Evolutionary conservation across 2,888 invertebrate genomes (phyloP).

Genomic region (Limenitis camilla): DNA sequence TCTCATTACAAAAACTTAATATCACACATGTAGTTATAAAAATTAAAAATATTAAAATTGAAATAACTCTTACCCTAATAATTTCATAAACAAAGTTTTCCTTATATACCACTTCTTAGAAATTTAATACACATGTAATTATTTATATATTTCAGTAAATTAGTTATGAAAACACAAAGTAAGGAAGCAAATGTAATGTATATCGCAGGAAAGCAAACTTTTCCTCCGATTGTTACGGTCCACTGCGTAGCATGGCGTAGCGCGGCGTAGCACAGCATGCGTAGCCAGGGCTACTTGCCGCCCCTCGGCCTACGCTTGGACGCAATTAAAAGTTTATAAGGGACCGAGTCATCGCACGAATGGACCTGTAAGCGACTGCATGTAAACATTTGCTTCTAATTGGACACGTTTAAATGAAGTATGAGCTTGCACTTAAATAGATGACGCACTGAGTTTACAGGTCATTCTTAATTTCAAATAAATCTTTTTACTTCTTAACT

Average conservation of each 20-base stretch:
- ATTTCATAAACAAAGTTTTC: no score
- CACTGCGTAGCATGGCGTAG: constrained; percentile 7
- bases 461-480: no score
- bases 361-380: constrained; percentile 41
- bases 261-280: background rate
- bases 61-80: no score
- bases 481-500: no score
- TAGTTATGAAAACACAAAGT: background rate
- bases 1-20: no score
- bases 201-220: background rate
- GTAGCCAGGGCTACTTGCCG: constrained; percentile 8
- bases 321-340: constrained; percentile 52
- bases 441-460: background rate
- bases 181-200: background rate
- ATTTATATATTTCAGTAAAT: no score
- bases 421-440: background rate
- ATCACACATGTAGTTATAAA: no score
- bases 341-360: constrained; percentile 38
- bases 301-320: constrained; percentile 15
- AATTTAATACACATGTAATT: no score
- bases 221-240: background rate
- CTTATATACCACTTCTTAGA: no score
- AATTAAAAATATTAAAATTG: no score
- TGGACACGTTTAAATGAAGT: constrained; percentile 33
- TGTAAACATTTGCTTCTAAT: constrained; percentile 42